phyloP scores from a whole-genome alignment of 2,113 vertebrate species.

The Alligator mississippiensis region DNA sequence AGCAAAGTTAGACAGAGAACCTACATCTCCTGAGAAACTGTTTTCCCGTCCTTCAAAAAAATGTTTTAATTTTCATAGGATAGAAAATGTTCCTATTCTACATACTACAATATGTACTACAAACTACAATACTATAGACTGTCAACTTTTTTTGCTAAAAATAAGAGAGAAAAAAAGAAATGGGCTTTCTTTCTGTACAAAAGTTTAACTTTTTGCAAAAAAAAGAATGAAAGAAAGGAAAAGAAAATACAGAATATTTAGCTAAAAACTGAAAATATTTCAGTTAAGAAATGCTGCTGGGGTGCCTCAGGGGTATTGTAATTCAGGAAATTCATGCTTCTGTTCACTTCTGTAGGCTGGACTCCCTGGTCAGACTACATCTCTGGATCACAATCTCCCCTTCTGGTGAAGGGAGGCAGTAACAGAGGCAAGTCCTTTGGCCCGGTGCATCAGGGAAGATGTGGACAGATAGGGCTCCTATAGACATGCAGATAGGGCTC shows the following conservation, averaged over 20 bases:
- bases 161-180: no score
- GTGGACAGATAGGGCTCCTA: neutral
- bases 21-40: neutral
- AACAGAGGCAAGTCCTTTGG: neutral
- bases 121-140: no score
- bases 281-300: neutral
- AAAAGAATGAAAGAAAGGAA: no score
- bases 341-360: neutral
- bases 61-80: no score
- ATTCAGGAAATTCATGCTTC: neutral
- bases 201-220: no score
- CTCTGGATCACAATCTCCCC: neutral
- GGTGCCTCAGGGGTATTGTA: neutral
- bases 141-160: no score
- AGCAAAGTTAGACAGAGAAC: neutral
- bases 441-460: neutral
- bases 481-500: no score
- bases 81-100: no score
- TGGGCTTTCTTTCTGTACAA: no score
- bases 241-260: neutral
- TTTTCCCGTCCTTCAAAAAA: neutral
- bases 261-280: neutral
- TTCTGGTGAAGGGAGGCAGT: neutral
- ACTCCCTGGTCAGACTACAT: neutral
- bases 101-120: no score